Conservation (phyloP, 2,797 vertebrate species). For the Lepus oiostolus region DNA sequence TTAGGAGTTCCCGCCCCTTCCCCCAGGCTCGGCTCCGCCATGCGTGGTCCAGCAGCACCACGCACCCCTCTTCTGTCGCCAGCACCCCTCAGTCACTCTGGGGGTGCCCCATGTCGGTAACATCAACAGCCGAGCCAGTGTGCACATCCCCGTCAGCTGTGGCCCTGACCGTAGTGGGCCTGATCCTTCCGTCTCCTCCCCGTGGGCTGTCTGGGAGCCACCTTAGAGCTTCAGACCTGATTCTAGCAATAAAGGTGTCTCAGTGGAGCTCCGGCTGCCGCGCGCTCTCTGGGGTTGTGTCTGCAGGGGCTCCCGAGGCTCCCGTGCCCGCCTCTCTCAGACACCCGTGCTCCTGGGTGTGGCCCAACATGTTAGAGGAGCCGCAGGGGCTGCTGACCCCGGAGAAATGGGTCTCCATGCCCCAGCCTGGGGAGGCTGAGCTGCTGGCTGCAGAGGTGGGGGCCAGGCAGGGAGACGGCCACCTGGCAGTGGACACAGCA, state of each 20-base stretch:
- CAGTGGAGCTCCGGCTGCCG: not conserved
- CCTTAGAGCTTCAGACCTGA: conserved; percentile 82
- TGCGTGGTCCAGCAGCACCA: no score
- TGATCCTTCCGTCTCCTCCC: conserved; percentile 72
- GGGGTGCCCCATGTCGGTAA: conserved; percentile 76
- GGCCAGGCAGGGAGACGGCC: not conserved
- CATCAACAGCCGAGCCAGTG: conserved; percentile 42
- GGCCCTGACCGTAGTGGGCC: conserved; percentile 71
- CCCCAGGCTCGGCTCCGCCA: no score
- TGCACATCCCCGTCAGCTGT: conserved; percentile 57
- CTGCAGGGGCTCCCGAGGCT: not conserved
- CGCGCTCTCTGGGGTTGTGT: not conserved
- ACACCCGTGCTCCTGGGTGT: no score
- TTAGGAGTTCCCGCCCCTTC: conserved; percentile 27
- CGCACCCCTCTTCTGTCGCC: conserved; percentile 21
- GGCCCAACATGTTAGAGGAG: not conserved
- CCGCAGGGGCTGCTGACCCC: not conserved
- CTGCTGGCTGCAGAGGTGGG: not conserved
- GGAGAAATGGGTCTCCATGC: no score
- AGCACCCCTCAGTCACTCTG: not conserved
- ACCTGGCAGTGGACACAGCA: no score
- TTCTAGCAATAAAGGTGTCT: conserved; percentile 86
- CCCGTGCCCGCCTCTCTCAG: no score
- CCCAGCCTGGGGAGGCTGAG: not conserved
- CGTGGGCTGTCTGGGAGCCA: conserved; percentile 73